Base-by-base conservation (phyloP, 2,797 vertebrate genomes). In the Epinephelus awoara region DNA sequence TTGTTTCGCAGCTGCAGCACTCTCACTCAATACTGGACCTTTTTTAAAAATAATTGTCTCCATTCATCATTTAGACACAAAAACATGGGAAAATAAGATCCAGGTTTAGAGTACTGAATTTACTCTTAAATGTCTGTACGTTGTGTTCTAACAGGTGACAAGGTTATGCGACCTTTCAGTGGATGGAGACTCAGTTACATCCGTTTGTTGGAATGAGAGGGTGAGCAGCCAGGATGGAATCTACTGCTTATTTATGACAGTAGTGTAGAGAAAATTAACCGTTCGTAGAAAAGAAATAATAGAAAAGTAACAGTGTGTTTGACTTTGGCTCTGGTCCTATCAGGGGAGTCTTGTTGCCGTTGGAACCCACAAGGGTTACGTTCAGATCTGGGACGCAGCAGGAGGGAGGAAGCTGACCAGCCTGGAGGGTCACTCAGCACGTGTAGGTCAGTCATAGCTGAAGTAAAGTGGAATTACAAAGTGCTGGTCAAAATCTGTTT, bases 371-470 rank as follows among this genome's bases (percentile, higher is more conserved):
- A 96, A 96, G 67, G 96, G 96, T 66, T 96, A 95, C 44, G 96
- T 96, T 70, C 96, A 96, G 90, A 96, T 96, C 90, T 96, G 96
- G 96, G 96, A 96, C 5, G 96, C 96, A 21, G 94, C 95, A 0
- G 96, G 95, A 86, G 96, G 96, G 52, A 95, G 96, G 87, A 96
- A 96, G 86, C 86, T 96, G 77, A 96, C 92, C 89, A 95, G 93
- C 80, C 91, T 96, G 80, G 96, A 96, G 72, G 96, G 96, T 46
- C 96, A 96, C 88, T 96, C 96, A 0, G 96, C 96, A 42, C 92
- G 96, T 70, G 96, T 96, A 50, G 96, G 96, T 96, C 80, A 91
- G 96, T 95, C 66, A 19, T 18, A 58, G 25, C 47, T 47, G 14
- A 2, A 57, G 38, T 27, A 1, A 29, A 56, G 50, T 56, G 57